phyloP scores from a whole-genome alignment of 1,140 invertebrate species.

The Drosophila insularis region DNA sequence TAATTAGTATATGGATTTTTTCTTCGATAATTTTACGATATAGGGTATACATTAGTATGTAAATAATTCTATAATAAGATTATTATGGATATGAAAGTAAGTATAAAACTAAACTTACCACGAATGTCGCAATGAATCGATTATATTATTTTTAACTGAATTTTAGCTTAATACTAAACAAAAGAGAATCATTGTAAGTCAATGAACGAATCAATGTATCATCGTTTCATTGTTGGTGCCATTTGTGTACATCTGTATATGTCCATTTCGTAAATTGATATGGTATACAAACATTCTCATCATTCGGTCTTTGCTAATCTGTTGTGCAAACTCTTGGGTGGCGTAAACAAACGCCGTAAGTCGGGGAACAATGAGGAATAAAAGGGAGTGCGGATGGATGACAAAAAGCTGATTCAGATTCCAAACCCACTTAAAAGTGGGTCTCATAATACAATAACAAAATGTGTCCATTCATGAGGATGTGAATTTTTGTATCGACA shows the following conservation, averaged over 20 bases:
- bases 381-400: slow-evolving; percentile 11
- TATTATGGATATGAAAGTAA: neutral
- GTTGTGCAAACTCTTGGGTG: slow-evolving; percentile 56
- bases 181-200: neutral
- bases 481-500: neutral
- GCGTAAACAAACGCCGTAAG: no score
- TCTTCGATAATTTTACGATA: neutral
- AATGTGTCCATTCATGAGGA: neutral
- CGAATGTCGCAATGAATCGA: neutral
- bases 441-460: slow-evolving; percentile 29
- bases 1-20: neutral
- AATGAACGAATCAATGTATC: slow-evolving; percentile 33
- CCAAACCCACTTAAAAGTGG: slow-evolving; percentile 41
- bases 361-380: slow-evolving; percentile 14
- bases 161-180: neutral
- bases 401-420: slow-evolving; percentile 63
- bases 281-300: slow-evolving; percentile 27
- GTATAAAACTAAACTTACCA: neutral
- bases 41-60: neutral
- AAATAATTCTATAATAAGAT: neutral
- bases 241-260: slow-evolving; percentile 1
- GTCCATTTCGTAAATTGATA: slow-evolving; percentile 59
- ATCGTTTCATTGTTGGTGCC: slow-evolving; percentile 35
- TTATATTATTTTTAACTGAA: neutral
- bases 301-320: slow-evolving; percentile 47